Evolutionary conservation across 2,888 invertebrate genomes (phyloP).

Genomic region (Deroplatys truncata): DNA sequence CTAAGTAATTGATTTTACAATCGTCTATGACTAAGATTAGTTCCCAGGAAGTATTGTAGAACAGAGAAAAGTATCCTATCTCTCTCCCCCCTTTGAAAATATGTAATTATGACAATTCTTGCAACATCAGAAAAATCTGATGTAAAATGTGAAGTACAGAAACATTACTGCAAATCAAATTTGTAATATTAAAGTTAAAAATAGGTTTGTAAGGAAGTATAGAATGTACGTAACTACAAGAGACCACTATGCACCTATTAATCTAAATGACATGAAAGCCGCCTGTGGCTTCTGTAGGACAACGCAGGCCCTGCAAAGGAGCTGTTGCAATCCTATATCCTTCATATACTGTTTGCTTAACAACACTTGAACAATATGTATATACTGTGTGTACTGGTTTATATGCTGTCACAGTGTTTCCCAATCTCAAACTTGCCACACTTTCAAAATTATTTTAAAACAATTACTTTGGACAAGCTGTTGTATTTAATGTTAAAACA

Average conservation of each 20-base stretch:
- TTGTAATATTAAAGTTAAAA: neutral
- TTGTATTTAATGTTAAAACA: too few relatives aligned
- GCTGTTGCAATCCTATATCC: too few relatives aligned
- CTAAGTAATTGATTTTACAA: neutral
- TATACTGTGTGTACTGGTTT: too few relatives aligned
- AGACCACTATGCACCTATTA: neutral
- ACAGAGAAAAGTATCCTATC: neutral
- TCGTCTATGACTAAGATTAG: neutral
- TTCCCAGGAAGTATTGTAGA: neutral
- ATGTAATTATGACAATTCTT: neutral
- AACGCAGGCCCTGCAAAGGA: too few relatives aligned
- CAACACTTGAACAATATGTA: too few relatives aligned
- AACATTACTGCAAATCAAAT: neutral
- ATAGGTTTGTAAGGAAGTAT: neutral
- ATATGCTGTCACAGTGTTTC: too few relatives aligned
- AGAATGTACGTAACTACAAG: neutral
- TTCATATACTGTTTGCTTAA: too few relatives aligned
- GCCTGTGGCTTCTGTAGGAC: neutral
- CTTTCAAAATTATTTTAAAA: too few relatives aligned
- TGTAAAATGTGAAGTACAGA: too few relatives aligned
- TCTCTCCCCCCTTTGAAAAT: neutral
- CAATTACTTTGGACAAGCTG: too few relatives aligned
- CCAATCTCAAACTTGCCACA: too few relatives aligned
- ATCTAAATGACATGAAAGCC: neutral
- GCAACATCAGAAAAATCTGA: neutral